phyloP scores from a whole-genome alignment of 2,113 vertebrate genomes.

The Tachuris rubrigastra region DNA sequence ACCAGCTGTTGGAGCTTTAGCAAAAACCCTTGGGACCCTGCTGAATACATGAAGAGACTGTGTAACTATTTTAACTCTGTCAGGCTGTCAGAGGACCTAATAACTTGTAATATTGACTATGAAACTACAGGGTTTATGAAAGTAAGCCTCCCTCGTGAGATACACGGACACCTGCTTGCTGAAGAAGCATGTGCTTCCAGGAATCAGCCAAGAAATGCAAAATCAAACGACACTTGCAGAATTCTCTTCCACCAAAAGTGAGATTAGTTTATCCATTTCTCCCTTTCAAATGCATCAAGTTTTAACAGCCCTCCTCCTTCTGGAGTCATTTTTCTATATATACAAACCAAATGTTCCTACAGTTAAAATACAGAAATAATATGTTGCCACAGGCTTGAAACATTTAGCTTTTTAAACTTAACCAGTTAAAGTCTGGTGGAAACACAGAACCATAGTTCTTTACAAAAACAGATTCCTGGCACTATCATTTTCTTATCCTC shows the following conservation, averaged over 20 bases:
- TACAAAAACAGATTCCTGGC: neutral
- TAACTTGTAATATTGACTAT: neutral
- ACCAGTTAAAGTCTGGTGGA: conserved; percentile 19
- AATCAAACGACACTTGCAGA: neutral
- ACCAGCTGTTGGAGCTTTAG: neutral
- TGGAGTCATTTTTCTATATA: conserved; percentile 68
- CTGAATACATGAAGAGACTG: neutral
- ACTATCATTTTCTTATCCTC: neutral
- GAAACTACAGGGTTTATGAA: neutral
- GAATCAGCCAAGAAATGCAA: neutral
- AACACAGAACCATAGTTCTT: neutral
- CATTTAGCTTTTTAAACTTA: conserved; percentile 47
- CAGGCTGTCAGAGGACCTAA: neutral
- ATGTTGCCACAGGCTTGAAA: conserved; percentile 36
- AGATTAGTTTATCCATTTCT: conserved; percentile 55
- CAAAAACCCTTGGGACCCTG: neutral
- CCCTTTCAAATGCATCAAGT: conserved; percentile 51
- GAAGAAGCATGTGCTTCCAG: neutral
- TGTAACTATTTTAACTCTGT: neutral
- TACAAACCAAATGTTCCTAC: conserved; percentile 67
- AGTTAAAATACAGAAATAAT: conserved; percentile 65
- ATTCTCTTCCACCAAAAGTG: conserved; percentile 39
- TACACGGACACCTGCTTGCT: neutral
- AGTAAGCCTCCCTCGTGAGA: neutral
- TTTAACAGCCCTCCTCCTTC: conserved; percentile 65